Conservation (phyloP, 2,888 invertebrate species). For the Bedellia somnulentella region DNA sequence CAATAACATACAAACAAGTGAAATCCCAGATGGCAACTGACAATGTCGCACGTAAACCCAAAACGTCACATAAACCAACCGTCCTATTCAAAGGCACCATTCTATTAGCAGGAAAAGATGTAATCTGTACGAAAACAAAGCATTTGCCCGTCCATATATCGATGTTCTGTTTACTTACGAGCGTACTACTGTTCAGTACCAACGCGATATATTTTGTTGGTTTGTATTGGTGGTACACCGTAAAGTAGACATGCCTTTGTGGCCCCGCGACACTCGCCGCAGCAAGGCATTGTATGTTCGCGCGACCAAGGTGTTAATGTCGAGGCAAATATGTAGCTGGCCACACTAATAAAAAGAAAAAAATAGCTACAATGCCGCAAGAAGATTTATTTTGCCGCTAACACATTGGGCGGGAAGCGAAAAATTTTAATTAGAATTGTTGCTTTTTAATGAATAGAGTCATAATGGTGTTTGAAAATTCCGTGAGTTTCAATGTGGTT, state of each 20-base stretch:
- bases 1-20: too few relatives aligned
- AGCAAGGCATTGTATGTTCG: slow-evolving; percentile 19
- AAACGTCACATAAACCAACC: too few relatives aligned
- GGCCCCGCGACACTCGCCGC: slow-evolving; percentile 8
- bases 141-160: slow-evolving; percentile 26
- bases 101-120: slow-evolving; percentile 39
- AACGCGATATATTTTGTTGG: slow-evolving; percentile 26
- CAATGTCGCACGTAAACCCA: too few relatives aligned
- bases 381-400: slow-evolving; percentile 30
- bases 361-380: slow-evolving; percentile 15
- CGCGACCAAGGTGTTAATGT: slow-evolving; percentile 28
- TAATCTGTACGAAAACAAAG: slow-evolving; percentile 30
- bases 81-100: slow-evolving; percentile 22
- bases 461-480: slow-evolving; percentile 27
- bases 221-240: neutral
- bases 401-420: slow-evolving; percentile 24
- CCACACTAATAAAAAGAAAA: slow-evolving; percentile 24
- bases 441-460: slow-evolving; percentile 40
- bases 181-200: slow-evolving; percentile 18
- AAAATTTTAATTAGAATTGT: slow-evolving; percentile 44
- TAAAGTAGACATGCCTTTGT: neutral
- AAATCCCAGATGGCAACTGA: too few relatives aligned
- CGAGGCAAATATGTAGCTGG: slow-evolving; percentile 35
- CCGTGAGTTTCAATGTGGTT: slow-evolving; percentile 22
- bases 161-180: slow-evolving; percentile 25